A percentile compares a stretch with the other conserved stretches of the same genome.
phyloP scores from a whole-genome alignment of 2,797 vertebrate genomes.

The Coracias cyanogaster region DNA sequence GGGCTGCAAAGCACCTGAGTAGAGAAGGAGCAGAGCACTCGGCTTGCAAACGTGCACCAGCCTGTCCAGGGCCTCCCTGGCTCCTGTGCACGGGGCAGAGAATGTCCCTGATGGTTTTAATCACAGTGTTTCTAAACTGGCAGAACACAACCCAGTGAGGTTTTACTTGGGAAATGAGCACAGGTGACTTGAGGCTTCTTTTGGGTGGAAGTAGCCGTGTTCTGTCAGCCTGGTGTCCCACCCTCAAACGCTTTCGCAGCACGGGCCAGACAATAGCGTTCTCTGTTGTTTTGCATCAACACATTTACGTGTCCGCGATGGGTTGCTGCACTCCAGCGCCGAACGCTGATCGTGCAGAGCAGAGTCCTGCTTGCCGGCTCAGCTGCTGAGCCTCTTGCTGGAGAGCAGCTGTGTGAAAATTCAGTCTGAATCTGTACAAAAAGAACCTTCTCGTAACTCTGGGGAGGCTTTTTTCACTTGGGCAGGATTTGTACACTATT shows the following conservation, averaged over 20 bases:
- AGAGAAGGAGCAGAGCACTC: not conserved
- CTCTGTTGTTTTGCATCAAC: not conserved
- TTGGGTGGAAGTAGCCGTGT: not conserved
- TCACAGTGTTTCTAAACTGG: not conserved
- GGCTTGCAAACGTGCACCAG: fast-evolving
- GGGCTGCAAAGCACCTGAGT: too few species aligned
- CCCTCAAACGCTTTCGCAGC: not conserved
- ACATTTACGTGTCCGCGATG: not conserved
- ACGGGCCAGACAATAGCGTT: not conserved
- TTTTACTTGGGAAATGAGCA: not conserved
- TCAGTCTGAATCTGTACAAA: not conserved
- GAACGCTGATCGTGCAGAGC: not conserved
- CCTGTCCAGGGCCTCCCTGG: not conserved
- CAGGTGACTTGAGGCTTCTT: not conserved
- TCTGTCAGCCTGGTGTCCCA: not conserved
- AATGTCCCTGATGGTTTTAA: not conserved
- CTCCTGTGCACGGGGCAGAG: not conserved
- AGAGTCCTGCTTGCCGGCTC: not conserved
- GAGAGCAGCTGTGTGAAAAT: not conserved
- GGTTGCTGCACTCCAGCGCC: not conserved
- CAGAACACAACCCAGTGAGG: not conserved
- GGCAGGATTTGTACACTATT: not conserved
- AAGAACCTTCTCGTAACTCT: not conserved
- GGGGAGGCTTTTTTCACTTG: not conserved
- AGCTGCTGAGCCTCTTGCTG: not conserved